phyloP scores from a whole-genome alignment of 2,888 invertebrate genomes.

The Branchellion lobata region DNA sequence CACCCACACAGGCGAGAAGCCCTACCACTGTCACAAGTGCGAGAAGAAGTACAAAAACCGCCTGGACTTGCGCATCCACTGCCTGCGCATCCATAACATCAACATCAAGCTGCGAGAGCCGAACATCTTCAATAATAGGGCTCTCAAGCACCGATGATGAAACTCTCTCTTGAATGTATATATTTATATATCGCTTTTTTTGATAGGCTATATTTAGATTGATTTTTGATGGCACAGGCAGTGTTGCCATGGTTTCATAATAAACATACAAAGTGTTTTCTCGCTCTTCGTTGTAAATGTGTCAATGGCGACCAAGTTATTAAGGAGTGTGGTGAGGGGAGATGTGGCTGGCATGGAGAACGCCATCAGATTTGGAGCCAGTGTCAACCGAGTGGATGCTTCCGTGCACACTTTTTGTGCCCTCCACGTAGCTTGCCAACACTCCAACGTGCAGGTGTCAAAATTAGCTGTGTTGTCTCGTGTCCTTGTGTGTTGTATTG shows the following conservation, averaged over 20 bases:
- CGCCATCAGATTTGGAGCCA: constrained; percentile 62
- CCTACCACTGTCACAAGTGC: constrained; percentile 44
- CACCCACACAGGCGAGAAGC: constrained; percentile 46
- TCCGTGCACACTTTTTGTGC: constrained; percentile 61
- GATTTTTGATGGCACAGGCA: not conserved
- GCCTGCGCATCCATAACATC: constrained; percentile 41
- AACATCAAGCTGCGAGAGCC: constrained; percentile 43
- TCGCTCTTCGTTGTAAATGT: too few relatives aligned
- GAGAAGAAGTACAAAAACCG: constrained; percentile 46
- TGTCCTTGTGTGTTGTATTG: too few relatives aligned
- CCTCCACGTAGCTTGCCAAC: constrained; percentile 60
- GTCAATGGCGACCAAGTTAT: too few relatives aligned
- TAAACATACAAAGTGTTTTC: not conserved
- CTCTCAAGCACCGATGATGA: not conserved
- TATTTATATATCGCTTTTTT: not conserved
- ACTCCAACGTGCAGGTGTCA: constrained; percentile 61
- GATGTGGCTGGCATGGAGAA: constrained; percentile 59
- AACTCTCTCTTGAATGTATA: not conserved
- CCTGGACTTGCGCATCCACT: constrained; percentile 43
- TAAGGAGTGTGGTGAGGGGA: constrained; percentile 54
- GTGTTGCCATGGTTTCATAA: constrained; percentile 1
- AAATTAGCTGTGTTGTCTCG: too few relatives aligned
- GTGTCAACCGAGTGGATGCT: constrained; percentile 62
- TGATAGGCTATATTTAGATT: not conserved
- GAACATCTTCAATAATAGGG: constrained; percentile 10